These are phyloP conservation scores for Peucedramus taeniatus DNA, from an alignment of 2,113 vertebrate genomes.

Conservation along the genomic window DNA sequence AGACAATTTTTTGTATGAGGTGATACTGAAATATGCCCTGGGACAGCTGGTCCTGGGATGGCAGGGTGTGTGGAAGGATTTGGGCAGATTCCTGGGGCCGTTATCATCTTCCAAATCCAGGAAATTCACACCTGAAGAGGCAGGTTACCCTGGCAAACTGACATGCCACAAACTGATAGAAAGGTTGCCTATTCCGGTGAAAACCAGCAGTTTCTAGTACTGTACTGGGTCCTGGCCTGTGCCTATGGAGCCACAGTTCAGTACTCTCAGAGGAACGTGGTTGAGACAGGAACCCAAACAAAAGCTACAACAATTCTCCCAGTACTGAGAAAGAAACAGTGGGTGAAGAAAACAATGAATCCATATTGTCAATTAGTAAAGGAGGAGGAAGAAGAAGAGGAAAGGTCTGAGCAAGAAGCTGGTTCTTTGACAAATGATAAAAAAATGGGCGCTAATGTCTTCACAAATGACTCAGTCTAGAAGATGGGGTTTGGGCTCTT, in stretches of 20 bases:
- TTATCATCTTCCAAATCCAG: not conserved
- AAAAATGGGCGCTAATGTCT: not conserved
- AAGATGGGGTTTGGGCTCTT: not conserved
- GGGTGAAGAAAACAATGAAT: not conserved
- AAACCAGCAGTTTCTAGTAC: not conserved
- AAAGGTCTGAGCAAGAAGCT: not conserved
- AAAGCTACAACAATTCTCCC: not conserved
- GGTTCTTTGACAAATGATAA: not conserved
- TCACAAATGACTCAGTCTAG: not conserved
- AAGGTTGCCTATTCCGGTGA: not conserved
- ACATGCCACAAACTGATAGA: not conserved
- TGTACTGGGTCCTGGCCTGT: not conserved
- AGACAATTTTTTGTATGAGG: not conserved
- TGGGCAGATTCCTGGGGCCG: not conserved
- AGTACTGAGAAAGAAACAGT: not conserved
- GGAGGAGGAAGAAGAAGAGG: not conserved
- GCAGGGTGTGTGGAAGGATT: not conserved
- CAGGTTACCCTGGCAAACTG: not conserved
- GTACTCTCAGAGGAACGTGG: not conserved
- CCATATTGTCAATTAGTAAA: not conserved
- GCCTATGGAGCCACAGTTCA: not conserved
- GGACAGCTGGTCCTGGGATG: not conserved
- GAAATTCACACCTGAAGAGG: not conserved
- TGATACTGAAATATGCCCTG: not conserved
- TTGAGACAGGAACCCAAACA: not conserved